Conservation (phyloP, 2,797 vertebrate genomes). For the Aplochiton taeniatus region DNA sequence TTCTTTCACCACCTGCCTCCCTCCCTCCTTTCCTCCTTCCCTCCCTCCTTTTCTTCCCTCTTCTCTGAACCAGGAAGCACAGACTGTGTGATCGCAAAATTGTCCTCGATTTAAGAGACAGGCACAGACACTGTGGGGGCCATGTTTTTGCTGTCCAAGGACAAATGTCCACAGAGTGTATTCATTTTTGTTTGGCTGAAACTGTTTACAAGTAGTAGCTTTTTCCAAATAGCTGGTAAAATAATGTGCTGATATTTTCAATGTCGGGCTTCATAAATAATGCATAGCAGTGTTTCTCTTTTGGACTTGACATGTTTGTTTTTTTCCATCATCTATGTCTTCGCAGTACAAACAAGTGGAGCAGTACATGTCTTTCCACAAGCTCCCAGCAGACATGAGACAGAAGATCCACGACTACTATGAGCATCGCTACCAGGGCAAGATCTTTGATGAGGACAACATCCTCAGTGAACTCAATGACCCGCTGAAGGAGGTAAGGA, state of each 20-base stretch:
- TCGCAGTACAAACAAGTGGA: constrained; percentile 98
- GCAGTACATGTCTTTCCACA: constrained; percentile 99
- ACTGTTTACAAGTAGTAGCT: not conserved
- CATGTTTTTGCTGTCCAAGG: constrained; percentile 24
- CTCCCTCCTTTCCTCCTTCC: constrained; percentile 45
- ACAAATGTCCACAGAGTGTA: too few species aligned
- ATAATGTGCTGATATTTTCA: not conserved
- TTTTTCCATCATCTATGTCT: constrained; percentile 36
- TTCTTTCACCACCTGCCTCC: constrained; percentile 62
- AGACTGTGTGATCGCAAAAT: constrained; percentile 41
- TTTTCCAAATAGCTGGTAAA: not conserved
- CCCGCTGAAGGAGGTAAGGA: constrained; percentile 94
- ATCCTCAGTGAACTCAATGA: constrained; percentile 97
- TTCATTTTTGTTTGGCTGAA: too few species aligned
- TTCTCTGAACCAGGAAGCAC: constrained; percentile 49
- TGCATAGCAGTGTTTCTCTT: not conserved
- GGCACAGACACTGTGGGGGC: constrained; percentile 24
- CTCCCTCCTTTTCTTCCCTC: constrained; percentile 36
- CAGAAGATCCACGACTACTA: constrained; percentile 99
- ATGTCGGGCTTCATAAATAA: not conserved
- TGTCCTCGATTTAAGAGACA: constrained; percentile 59
- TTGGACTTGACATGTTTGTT: constrained; percentile 1
- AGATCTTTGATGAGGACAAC: constrained; percentile 98
- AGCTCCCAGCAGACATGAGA: constrained; percentile 97
- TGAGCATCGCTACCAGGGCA: constrained; percentile 97